Percentiles rank a stretch among this genome's conserved stretches.
These are phyloP conservation scores for Bos javanicus DNA, from an alignment of 2,113 vertebrate species.

Conservation along the genomic window DNA sequence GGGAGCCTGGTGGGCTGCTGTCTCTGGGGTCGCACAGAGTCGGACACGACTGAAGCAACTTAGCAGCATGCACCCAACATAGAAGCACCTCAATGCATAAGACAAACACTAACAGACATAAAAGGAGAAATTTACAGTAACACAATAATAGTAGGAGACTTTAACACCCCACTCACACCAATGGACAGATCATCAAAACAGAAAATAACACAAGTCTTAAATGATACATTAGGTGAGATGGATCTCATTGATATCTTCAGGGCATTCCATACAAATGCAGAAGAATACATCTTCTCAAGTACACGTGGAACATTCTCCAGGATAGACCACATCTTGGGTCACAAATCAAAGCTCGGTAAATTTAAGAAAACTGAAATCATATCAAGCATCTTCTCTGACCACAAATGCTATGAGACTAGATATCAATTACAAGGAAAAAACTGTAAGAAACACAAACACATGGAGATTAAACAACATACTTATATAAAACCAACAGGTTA, in stretches of 20 bases:
- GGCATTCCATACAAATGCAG: not conserved
- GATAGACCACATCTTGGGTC: not conserved
- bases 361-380: not conserved
- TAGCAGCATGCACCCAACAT: not conserved
- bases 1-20: too few relatives aligned
- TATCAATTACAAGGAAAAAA: not conserved
- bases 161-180: not conserved
- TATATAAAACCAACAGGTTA: not conserved
- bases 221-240: not conserved
- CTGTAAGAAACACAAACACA: not conserved
- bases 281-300: not conserved
- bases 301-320: not conserved
- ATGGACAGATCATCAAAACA: not conserved
- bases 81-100: not conserved
- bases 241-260: not conserved
- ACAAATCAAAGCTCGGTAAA: not conserved
- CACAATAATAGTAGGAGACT: not conserved
- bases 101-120: not conserved
- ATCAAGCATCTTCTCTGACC: not conserved
- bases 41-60: too few relatives aligned
- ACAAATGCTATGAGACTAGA: not conserved
- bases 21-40: too few relatives aligned
- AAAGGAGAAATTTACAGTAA: not conserved
- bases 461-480: not conserved
- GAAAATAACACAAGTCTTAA: not conserved